Conservation (phyloP, 2,888 invertebrate species). For the Lithodes maja region DNA sequence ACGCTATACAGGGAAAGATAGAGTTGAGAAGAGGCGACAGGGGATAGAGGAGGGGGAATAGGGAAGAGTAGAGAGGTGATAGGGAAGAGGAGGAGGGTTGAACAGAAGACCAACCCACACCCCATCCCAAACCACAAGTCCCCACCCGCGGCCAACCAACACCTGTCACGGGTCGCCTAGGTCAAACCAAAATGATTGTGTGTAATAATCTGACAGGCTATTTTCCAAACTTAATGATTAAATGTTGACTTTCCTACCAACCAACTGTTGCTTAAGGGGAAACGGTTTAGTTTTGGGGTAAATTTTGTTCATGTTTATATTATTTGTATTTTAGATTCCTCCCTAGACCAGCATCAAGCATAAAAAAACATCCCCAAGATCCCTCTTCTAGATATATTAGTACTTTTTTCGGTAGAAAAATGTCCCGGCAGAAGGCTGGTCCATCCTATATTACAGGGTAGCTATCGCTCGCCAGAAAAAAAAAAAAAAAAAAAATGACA, state of each 20-base stretch:
- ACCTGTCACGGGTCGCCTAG: conserved; percentile 32
- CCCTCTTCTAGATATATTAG: too few species aligned
- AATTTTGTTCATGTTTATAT: too few species aligned
- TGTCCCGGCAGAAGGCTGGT: too few species aligned
- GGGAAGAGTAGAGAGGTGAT: neutral
- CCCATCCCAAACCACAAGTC: neutral
- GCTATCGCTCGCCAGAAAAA: too few species aligned
- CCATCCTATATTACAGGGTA: too few species aligned
- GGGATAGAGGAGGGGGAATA: neutral
- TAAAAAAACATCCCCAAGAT: too few species aligned
- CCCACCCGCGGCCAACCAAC: conserved; percentile 14
- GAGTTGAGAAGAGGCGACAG: neutral
- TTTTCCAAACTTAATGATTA: conserved; percentile 44
- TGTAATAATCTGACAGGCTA: conserved; percentile 57
- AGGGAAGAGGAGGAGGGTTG: neutral
- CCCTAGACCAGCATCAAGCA: too few species aligned
- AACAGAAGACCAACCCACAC: neutral
- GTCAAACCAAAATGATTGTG: conserved; percentile 59
- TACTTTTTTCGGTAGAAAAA: too few species aligned
- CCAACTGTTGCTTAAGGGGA: conserved; percentile 34
- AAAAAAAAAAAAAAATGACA: too few species aligned
- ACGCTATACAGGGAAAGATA: neutral
- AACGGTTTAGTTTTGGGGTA: too few species aligned
- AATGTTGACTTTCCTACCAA: conserved; percentile 31
- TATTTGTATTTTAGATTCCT: too few species aligned